Evolutionary conservation across 2,797 vertebrate genomes (phyloP), one percentile per base, ranked within the genome.

Genomic region (Crocodylus rhombifer): DNA sequence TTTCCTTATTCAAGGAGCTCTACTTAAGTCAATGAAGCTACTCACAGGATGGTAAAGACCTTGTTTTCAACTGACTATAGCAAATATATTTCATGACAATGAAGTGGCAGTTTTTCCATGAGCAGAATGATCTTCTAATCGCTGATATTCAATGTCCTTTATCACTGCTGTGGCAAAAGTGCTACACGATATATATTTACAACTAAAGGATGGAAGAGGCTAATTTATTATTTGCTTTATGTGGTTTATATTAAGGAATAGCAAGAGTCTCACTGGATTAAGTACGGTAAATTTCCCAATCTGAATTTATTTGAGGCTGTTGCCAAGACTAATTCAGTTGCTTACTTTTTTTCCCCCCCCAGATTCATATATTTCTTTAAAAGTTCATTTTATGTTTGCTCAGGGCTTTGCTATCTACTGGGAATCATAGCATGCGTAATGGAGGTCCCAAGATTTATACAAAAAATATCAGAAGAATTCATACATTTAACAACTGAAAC

Each of bases 321-420:
- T 97, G 89, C 76, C 83, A 96, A 94, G 33, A 67, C 77, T 96
- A 97, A 97, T 95, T 96, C 85, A 80, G 2, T 96, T 97, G 92
- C 85, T 91, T 93, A 89, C 92, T 92, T 23, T 85, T 69, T 76
- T 94, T 84, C 81, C n/a, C 33, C 61, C 30, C 20, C 90, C 88
- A 94, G 85, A 95, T 95, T 95, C 94, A 96, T 92, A 92, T 88
- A 67, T 93, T 94, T 97, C 95, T 97, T 96, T 56, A 62, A 95
- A 97, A 95, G 91, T 95, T 96, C 77, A 84, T 96, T 98, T 98
- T 82, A 71, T 97, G 77, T 94, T 97, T 96, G 91, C 96, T 97
- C 84, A 91, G 88, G 92, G 95, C 91, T 95, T 96, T 97, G 90
- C 79, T 91, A 65, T 75, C 84, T 90, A 84, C 80, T 81, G 95